Evolutionary conservation across 2,797 vertebrate genomes (phyloP).

Genomic region (Cirrhinus molitorella): DNA sequence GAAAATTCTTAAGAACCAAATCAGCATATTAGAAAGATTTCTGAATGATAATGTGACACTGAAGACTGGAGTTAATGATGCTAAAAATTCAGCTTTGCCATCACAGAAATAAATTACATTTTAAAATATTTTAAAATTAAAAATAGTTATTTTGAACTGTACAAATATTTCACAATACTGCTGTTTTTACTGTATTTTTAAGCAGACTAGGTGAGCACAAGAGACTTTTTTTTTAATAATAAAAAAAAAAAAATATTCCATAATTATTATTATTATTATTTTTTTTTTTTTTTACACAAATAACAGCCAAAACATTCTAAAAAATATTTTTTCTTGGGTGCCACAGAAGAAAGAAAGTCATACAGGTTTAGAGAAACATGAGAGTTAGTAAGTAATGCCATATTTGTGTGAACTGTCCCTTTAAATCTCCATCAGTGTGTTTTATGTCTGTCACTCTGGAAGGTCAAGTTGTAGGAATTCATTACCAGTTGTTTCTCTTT

Average conservation of each 20-base stretch:
- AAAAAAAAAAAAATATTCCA: too few relatives aligned
- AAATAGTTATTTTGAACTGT: background rate
- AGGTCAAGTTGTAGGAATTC: conserved; percentile 44
- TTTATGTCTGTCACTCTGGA: conserved; percentile 37
- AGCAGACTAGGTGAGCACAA: background rate
- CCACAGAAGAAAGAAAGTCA: background rate
- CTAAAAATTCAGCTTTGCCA: background rate
- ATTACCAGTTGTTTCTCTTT: conserved; percentile 44
- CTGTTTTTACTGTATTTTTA: background rate
- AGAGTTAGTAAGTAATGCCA: background rate
- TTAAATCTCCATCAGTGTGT: conserved; percentile 18
- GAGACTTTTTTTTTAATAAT: background rate
- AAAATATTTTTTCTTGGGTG: background rate
- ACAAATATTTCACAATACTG: background rate
- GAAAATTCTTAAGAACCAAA: background rate
- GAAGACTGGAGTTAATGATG: background rate
- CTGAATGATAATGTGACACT: background rate
- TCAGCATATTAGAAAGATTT: background rate
- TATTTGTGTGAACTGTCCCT: background rate
- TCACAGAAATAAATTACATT: background rate
- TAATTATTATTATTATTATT: too few relatives aligned
- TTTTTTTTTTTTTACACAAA: background rate
- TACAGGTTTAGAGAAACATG: background rate
- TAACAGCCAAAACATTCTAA: background rate
- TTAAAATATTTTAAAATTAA: background rate